Evolutionary conservation across 2,888 invertebrate genomes (phyloP), one percentile per base, ranked within the genome.

Genomic region (Acholoe squamosa): DNA sequence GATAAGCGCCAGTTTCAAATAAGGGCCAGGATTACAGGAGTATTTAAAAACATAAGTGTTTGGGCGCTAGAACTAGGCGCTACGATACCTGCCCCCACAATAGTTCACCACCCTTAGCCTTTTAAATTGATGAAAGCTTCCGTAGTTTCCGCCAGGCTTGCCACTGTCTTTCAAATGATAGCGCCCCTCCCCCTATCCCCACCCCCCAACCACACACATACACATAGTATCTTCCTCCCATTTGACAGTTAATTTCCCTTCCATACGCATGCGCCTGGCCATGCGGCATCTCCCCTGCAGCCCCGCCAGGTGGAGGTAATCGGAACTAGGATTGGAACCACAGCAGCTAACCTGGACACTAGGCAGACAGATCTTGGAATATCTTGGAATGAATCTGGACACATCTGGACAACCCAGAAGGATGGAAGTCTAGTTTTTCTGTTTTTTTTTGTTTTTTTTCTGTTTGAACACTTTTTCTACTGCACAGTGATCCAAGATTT

Each of bases 211-310:
- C n/a, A 22, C 1, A 19, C 61, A 3, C 61, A 61, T 25, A 25
- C 76, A 7, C 28, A 28, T 31, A 28, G 5, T 76, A 76, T 76
- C 31, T 25, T 25, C 25, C 76, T 31, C 16, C 31, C 76, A 76
- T 31, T 0, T 76, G 76, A 76, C 76, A 76, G 76, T 31, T 76
- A 76, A 76, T 76, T 76, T 76, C 76, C 76, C 76, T n/a, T n/a
- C 25, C 3, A 1, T 76, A 31, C 76, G 76, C 28, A 31, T 25
- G 31, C 5, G 76, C 31, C 25, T n/a, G 76, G 76, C 5, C 5
- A 31, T 14, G 1, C 76, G 25, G 31, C 76, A 7, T 31, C 76
- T 76, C 76, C 76, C 28, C 25, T 1, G 14, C 25, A 43, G n/a
- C 14, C 12, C 3, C 61, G 61, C 61, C 61, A 12, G 61, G 61